Conservation (phyloP, 2,888 invertebrate species). For the Rotaria magnacalcarata region DNA sequence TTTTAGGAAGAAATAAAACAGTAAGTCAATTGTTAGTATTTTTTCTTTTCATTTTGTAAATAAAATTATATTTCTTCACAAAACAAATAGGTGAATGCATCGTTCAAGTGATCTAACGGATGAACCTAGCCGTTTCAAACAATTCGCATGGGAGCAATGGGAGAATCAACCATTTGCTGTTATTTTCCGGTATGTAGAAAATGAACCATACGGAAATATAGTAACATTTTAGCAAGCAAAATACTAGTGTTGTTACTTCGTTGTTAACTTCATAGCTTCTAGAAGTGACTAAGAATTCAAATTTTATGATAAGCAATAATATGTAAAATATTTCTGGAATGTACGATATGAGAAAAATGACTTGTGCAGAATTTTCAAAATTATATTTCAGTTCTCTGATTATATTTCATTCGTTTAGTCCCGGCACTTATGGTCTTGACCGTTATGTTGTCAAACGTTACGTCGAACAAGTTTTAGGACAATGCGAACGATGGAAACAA, state of each 20-base stretch:
- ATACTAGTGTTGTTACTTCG: too few species aligned
- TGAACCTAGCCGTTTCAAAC: constrained; percentile 9
- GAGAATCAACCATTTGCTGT: neutral
- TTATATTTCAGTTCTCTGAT: too few species aligned
- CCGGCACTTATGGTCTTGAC: neutral
- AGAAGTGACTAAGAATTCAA: too few species aligned
- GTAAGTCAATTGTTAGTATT: neutral
- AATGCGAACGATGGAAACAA: constrained; percentile 26
- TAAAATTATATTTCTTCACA: neutral
- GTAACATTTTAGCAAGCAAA: too few species aligned
- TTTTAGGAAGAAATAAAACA: neutral
- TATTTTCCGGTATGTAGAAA: neutral
- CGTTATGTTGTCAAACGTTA: constrained; percentile 32
- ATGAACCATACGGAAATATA: too few species aligned
- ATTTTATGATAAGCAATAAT: too few species aligned
- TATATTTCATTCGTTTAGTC: neutral
- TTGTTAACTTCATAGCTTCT: too few species aligned
- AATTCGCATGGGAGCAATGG: constrained; percentile 31
- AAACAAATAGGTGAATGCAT: neutral
- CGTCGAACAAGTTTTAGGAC: constrained; percentile 7
- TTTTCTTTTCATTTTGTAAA: neutral
- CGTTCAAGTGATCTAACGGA: constrained; percentile 8
- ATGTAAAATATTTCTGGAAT: too few species aligned
- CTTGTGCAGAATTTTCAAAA: too few species aligned
- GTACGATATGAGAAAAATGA: too few species aligned